phyloP scores from a whole-genome alignment of 1,140 invertebrate species.

The Pinna nobilis region DNA sequence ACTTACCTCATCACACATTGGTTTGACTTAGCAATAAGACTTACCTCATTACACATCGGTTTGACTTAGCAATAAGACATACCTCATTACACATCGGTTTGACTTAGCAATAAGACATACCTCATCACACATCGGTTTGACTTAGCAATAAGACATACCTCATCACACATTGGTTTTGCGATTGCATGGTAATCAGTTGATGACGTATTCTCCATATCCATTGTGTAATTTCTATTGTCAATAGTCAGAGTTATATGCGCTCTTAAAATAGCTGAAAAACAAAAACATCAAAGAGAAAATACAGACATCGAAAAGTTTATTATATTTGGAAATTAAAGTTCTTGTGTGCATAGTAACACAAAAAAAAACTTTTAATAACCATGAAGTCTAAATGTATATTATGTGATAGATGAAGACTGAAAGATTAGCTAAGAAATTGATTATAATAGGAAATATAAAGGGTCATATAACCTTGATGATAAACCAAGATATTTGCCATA shows the following conservation, averaged over 20 bases:
- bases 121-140: neutral
- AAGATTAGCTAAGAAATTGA: too few species aligned
- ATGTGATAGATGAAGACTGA: neutral
- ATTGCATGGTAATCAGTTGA: conserved; percentile 17
- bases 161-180: conserved; percentile 32
- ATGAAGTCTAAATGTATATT: neutral
- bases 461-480: too few species aligned
- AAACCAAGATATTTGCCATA: too few species aligned
- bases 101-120: neutral
- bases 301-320: too few species aligned
- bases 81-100: neutral
- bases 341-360: too few species aligned
- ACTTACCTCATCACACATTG: too few species aligned
- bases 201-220: conserved; percentile 1
- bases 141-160: conserved; percentile 5
- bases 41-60: too few species aligned
- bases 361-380: neutral
- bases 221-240: conserved; percentile 32
- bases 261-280: conserved; percentile 33
- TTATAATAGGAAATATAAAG: too few species aligned
- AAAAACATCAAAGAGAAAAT: too few species aligned
- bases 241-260: conserved; percentile 41
- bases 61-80: too few species aligned
- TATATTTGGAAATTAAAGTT: too few species aligned
- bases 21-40: too few species aligned